Percentiles rank a stretch among this genome's conserved stretches.
Evolutionary conservation across 2,888 invertebrate genomes (phyloP).

Genomic region (Metacarcinus magister): DNA sequence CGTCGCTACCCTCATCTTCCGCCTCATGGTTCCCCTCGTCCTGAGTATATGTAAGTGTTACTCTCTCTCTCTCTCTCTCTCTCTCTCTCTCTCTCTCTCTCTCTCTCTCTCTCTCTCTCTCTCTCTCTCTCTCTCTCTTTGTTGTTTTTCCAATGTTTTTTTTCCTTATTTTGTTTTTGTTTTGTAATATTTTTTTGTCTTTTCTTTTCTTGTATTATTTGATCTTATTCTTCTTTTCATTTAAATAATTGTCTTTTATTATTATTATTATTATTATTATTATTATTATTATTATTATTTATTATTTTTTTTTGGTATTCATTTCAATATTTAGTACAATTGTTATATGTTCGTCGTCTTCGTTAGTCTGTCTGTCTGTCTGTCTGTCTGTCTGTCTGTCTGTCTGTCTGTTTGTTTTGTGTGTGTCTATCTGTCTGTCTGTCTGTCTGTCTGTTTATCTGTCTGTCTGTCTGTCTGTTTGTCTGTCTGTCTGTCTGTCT

Average conservation of each 20-base stretch:
- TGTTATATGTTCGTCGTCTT: too few relatives aligned
- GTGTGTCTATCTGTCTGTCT: neutral
- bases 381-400: neutral
- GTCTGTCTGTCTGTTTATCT: neutral
- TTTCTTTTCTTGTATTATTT: neutral
- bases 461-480: neutral
- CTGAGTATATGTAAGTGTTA: conserved; percentile 70
- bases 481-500: conserved; percentile 22
- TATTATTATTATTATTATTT: too few relatives aligned
- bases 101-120: neutral
- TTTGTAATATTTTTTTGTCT: neutral
- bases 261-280: too few relatives aligned
- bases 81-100: neutral
- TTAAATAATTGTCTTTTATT: too few relatives aligned
- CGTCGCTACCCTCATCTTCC: conserved; percentile 72
- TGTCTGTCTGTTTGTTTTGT: neutral
- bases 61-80: neutral
- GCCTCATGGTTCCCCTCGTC: conserved; percentile 72
- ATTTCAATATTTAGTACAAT: too few relatives aligned
- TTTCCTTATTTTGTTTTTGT: conserved; percentile 19
- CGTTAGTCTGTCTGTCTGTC: too few relatives aligned
- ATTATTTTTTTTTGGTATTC: too few relatives aligned
- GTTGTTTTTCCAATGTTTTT: neutral
- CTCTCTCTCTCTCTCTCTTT: neutral
- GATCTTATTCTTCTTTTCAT: neutral